Conservation (phyloP, 2,797 vertebrate species). For the Diceros bicornis region DNA sequence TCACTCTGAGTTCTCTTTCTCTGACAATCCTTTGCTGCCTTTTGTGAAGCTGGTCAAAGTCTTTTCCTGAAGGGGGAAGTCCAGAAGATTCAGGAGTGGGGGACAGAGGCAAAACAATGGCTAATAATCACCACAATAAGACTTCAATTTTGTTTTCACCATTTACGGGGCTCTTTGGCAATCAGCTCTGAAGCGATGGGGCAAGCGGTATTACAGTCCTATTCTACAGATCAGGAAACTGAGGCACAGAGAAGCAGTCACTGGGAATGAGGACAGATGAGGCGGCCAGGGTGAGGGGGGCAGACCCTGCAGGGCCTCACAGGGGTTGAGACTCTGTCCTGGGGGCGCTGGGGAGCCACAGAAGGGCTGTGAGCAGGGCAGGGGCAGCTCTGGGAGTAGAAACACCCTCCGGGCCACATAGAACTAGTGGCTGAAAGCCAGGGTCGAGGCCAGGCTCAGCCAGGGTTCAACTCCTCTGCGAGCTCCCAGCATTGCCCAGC, state of each 20-base stretch:
- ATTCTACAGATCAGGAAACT: not conserved
- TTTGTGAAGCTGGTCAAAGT: conserved; percentile 94
- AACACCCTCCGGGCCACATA: no score
- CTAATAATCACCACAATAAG: no score
- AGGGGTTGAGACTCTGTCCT: not conserved
- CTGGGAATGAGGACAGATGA: not conserved
- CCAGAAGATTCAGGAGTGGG: not conserved
- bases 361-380: not conserved
- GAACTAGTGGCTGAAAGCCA: not conserved
- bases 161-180: not conserved
- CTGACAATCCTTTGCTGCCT: conserved; percentile 87
- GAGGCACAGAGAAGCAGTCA: not conserved
- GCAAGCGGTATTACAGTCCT: no score
- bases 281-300: not conserved
- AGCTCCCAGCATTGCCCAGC: not conserved
- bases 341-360: fast-evolving
- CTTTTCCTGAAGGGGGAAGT: conserved; percentile 92
- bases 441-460: not conserved
- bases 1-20: conserved; percentile 84
- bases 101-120: not conserved
- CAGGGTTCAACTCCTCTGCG: not conserved
- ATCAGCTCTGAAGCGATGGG: not conserved
- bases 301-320: not conserved
- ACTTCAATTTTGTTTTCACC: not conserved
- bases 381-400: not conserved